Conservation (phyloP, 1,140 invertebrate genomes). For the Yoshiicerus persimilis region DNA sequence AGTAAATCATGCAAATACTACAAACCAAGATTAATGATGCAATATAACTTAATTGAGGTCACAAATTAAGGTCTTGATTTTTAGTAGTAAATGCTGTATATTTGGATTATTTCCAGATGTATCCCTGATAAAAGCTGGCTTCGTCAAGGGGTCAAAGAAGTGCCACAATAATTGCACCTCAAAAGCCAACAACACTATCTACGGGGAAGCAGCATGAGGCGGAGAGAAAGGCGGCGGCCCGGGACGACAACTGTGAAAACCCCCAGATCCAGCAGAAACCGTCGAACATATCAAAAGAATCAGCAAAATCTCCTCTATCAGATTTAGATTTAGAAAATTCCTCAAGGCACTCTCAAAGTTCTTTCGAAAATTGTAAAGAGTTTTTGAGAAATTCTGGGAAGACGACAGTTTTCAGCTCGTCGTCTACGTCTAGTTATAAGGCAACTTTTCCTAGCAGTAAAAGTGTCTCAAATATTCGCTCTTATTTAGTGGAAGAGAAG, state of each 20-base stretch:
- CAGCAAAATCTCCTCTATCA: not conserved
- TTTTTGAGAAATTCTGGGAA: conserved; percentile 38
- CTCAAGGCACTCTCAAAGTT: not conserved
- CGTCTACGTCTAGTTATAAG: not conserved
- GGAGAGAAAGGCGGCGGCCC: conserved; percentile 36
- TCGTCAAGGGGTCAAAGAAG: conserved; percentile 42
- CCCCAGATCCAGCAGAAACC: conserved; percentile 1
- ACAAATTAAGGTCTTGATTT: not conserved
- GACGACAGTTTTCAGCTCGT: conserved; percentile 1
- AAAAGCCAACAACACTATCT: conserved; percentile 32
- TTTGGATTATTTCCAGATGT: conserved; percentile 24
- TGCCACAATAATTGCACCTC: conserved; percentile 42
- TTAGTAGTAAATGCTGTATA: not conserved
- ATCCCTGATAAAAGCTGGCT: conserved; percentile 47
- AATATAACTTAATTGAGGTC: not conserved
- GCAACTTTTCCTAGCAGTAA: conserved; percentile 34
- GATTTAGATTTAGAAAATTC: not conserved
- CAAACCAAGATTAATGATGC: no score
- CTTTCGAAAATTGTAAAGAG: conserved; percentile 43
- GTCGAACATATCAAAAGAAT: not conserved
- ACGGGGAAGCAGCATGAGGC: conserved; percentile 37
- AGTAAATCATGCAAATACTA: no score
- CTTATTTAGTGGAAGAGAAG: conserved; percentile 37
- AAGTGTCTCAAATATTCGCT: conserved; percentile 37
- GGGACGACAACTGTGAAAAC: conserved; percentile 36